These are phyloP conservation scores for Acipenser oxyrinchus DNA, from an alignment of 2,797 vertebrate genomes.

Conservation along the genomic window DNA sequence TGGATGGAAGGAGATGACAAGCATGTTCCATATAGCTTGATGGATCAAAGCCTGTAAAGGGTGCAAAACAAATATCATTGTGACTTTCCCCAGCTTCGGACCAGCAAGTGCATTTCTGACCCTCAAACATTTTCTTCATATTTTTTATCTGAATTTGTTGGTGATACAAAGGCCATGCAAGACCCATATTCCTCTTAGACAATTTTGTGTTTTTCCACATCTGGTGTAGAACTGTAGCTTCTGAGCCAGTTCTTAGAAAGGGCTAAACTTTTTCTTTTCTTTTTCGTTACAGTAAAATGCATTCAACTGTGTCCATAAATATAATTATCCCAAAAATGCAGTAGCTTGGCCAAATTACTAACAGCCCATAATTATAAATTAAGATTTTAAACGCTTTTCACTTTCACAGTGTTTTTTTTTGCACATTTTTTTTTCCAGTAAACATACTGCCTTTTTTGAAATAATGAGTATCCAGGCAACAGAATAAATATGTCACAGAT, in stretches of 20 bases:
- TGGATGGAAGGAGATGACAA: no score
- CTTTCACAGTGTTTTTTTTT: slow-evolving; percentile 54
- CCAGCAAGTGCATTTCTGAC: no score
- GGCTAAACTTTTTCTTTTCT: slow-evolving; percentile 16
- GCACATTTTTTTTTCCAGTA: slow-evolving; percentile 52
- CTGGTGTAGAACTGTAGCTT: slow-evolving; percentile 14
- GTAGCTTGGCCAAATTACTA: slow-evolving; percentile 68
- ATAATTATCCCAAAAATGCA: slow-evolving; percentile 61
- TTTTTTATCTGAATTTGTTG: no score
- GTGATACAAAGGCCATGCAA: no score
- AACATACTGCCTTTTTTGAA: slow-evolving; percentile 38
- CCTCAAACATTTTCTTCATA: no score
- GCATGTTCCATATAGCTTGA: no score
- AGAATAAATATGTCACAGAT: slow-evolving; percentile 48
- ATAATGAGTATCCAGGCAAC: slow-evolving; percentile 50
- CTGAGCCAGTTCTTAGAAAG: slow-evolving; percentile 9
- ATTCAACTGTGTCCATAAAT: slow-evolving; percentile 46
- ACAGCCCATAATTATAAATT: slow-evolving; percentile 63
- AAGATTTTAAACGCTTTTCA: slow-evolving; percentile 56
- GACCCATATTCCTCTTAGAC: no score
- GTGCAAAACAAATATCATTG: no score
- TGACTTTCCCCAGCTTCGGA: no score
- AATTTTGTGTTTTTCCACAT: slow-evolving; percentile 16
- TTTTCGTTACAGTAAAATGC: slow-evolving; percentile 43
- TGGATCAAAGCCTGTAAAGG: no score